Conservation (phyloP, 2,888 invertebrate species). For the Amiota minor region DNA sequence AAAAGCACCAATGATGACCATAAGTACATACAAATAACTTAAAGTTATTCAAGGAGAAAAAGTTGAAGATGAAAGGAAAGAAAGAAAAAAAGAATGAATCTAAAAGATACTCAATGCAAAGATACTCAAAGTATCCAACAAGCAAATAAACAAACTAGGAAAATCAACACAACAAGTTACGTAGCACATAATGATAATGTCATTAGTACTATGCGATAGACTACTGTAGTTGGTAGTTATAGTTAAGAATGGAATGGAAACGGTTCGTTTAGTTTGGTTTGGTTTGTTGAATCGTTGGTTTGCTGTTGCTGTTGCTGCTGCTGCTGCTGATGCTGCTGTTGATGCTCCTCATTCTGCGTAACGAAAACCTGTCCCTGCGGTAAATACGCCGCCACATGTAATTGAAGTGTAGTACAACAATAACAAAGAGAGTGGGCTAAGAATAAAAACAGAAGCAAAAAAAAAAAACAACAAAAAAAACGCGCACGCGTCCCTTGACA, state of each 20-base stretch:
- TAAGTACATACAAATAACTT: constrained; percentile 17
- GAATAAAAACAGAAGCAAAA: no score
- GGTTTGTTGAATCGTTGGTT: constrained; percentile 34
- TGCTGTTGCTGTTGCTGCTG: constrained; percentile 25
- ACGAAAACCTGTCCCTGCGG: background rate
- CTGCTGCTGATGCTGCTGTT: constrained; percentile 29
- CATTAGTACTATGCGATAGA: background rate
- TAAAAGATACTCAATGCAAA: constrained; percentile 1
- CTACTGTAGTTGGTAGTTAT: no score
- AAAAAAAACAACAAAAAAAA: constrained; percentile 29
- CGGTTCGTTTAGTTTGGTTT: background rate
- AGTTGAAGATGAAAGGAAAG: background rate
- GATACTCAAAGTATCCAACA: background rate
- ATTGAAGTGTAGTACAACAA: constrained; percentile 56
- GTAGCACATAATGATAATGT: constrained; percentile 2
- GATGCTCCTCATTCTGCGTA: constrained; percentile 11
- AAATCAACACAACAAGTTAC: background rate
- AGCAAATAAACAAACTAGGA: background rate
- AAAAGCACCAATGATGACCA: constrained; percentile 5
- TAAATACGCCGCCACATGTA: constrained; percentile 35
- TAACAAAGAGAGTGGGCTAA: no score
- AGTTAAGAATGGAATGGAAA: no score
- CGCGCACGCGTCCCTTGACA: constrained; percentile 55
- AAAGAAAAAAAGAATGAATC: background rate
- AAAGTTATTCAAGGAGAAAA: constrained; percentile 10